A percentile compares a stretch with the other conserved stretches of the same genome.
These are phyloP conservation scores for Fragum sueziense DNA, from an alignment of 2,888 invertebrate species.

Conservation along the genomic window DNA sequence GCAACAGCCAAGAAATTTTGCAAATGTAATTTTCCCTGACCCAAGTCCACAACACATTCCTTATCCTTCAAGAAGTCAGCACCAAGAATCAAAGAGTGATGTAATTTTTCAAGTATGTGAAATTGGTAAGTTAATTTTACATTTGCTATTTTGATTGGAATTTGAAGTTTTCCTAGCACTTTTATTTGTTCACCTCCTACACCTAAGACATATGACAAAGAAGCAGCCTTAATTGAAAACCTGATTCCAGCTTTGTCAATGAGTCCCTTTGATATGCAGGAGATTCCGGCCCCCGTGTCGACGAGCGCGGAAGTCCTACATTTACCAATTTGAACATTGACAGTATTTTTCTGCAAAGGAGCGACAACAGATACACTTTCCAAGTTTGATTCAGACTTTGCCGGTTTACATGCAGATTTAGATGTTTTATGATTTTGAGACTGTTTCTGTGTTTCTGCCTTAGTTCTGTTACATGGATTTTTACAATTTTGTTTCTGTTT, in stretches of 20 bases:
- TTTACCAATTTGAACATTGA: neutral
- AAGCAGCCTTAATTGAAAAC: neutral
- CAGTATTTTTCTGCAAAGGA: constrained; percentile 20
- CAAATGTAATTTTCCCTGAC: neutral
- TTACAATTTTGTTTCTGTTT: neutral
- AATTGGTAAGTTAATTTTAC: constrained; percentile 9
- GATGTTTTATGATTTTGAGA: neutral
- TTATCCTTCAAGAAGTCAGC: constrained; percentile 4
- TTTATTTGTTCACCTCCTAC: constrained; percentile 10
- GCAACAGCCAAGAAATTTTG: neutral
- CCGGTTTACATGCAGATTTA: neutral
- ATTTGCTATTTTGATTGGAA: constrained; percentile 4
- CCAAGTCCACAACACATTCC: neutral
- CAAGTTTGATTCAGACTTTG: neutral
- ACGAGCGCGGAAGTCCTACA: constrained; percentile 11
- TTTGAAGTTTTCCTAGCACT: constrained; percentile 14
- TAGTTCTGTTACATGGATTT: neutral
- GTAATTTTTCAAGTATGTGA: constrained; percentile 7
- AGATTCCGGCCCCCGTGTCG: constrained; percentile 19
- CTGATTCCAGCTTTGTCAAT: neutral
- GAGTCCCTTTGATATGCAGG: constrained; percentile 10
- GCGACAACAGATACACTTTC: constrained; percentile 4
- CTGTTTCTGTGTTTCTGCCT: neutral
- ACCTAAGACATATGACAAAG: neutral
- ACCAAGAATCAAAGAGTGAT: constrained; percentile 15